Evolutionary conservation across 2,113 vertebrate genomes (phyloP), one percentile per base, ranked within the genome.

Genomic region (Pollachius pollachius): DNA sequence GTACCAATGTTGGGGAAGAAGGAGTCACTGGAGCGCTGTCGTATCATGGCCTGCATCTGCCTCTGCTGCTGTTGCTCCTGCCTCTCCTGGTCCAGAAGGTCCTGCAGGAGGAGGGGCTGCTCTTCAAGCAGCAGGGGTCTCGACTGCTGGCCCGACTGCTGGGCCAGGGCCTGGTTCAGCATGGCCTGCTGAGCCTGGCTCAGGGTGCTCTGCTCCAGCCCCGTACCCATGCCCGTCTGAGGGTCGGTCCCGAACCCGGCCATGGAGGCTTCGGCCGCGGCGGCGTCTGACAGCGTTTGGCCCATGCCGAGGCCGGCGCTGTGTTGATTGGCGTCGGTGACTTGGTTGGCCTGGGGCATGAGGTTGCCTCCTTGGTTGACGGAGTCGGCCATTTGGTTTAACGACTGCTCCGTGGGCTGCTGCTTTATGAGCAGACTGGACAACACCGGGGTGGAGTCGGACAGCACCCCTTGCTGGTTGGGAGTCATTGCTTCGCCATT

Each of bases 41-140:
- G 94, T 78, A 99, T 98, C 96, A 99, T 98, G 71, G 96, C 97
- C 85, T 99, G 97, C 97, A 99, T 99, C 85, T 99, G 96, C 59
- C 96, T 91, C 65, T 99, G 97, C 78, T 99, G 97, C 77, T 99
- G 97, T 77, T 99, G 97, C 67, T 99, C 97, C 68, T 98, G 96
- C 37, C 96, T 91, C 80, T 99, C 97, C 81, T 99, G 97, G 87
- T 99, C 97, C 71, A 99, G 77, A 57, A 99, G 94, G 64, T 99
- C 97, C 86, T 99, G 97, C 52, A 99, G 84, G 23, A 99, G 91
- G 5, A 99, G 94, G 0, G 97, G 97, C 85, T 98, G 97, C 1
- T 99, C 97, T 67, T 98, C 96, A 6, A 99, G 85, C 27, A 99
- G 92, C 59, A 98, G 93, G 1, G 95, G 96, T 65, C 96, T 92